A percentile compares a stretch with the other conserved stretches of the same genome.
Conservation (phyloP, 1,140 invertebrate species). For the Hestina assimilis region DNA sequence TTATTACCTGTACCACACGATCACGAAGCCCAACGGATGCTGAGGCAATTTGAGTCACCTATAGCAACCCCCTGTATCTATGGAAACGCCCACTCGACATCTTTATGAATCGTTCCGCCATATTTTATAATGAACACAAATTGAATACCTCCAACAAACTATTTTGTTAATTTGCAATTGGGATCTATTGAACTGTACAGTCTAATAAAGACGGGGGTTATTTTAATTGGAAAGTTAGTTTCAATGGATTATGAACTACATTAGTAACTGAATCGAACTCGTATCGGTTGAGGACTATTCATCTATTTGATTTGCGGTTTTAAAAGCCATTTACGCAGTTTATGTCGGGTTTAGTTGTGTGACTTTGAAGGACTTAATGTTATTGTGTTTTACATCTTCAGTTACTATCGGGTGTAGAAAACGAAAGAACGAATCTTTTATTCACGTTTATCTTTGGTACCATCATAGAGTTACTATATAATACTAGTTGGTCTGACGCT, state of each 20-base stretch:
- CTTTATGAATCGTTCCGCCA: slow-evolving; percentile 58
- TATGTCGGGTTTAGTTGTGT: background rate
- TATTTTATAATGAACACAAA: slow-evolving; percentile 64
- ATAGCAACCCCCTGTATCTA: slow-evolving; percentile 69
- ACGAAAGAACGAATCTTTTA: too few relatives aligned
- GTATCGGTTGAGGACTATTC: background rate
- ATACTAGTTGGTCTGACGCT: too few relatives aligned
- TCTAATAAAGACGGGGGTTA: slow-evolving; percentile 30
- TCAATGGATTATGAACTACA: slow-evolving; percentile 32
- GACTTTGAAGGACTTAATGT: background rate
- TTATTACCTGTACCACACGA: slow-evolving; percentile 35
- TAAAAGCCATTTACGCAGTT: slow-evolving; percentile 10
- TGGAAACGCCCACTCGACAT: slow-evolving; percentile 55
- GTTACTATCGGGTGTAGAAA: background rate
- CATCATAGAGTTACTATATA: too few relatives aligned
- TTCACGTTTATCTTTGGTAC: too few relatives aligned
- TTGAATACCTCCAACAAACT: slow-evolving; percentile 56
- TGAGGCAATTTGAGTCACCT: slow-evolving; percentile 58
- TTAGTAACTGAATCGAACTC: slow-evolving; percentile 4
- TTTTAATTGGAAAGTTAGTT: slow-evolving; percentile 44
- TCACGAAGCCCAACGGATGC: slow-evolving; percentile 41
- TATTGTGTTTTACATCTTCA: background rate
- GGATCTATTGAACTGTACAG: slow-evolving; percentile 36
- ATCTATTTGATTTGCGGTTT: slow-evolving; percentile 19
- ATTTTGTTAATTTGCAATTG: slow-evolving; percentile 51